Base-by-base conservation (phyloP, 2,888 invertebrate species). In the Drosophila bunnanda region DNA sequence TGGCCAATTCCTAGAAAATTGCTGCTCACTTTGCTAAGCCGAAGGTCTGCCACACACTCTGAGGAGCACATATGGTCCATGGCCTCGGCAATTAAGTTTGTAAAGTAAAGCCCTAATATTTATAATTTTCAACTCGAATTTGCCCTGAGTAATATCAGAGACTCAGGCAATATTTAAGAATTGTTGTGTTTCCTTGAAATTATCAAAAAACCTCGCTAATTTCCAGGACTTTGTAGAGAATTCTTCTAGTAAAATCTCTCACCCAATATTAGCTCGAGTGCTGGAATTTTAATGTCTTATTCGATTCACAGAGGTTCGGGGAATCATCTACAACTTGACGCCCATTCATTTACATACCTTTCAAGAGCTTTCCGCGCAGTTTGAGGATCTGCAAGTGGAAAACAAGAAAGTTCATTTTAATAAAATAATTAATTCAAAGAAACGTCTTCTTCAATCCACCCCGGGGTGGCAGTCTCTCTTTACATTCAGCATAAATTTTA, bases 271-370 rank as follows among this genome's bases (percentile, higher is more conserved):
- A 20, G 32, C 9, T 8, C 30, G n/a, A 17, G 48, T 13, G 10
- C 15, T 7, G 17, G 44, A 44, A 25, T 56, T 39, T 32, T 3
- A 12, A 36, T 41, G 12, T 7, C 15, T 15, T 28, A 1, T 17
- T 17, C 10, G 15, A 55, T 41, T 41, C 17, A 2, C 12, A 7
- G 17, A 17, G 17, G 8, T 56, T 61, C 28, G 12, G 25, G 41
- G 12, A 53, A 41, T 10, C 43, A n/a, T 39, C 10, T 30, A 12
- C 22, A 15, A 48, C 46, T 41, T n/a, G 30, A 32, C 20, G 22
- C n/a, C 4, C 28, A n/a, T 30, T 46, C 36, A 36, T 46, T n/a
- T 39, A 43, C 78, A 59, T 69, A 79, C 84, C 84, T 69, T 56
- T 46, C 22, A 20, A n/a, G 36, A 30, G 39, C 12, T 17, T 22